phyloP scores from a whole-genome alignment of 2,888 invertebrate genomes.

The Pogonocherus hispidulus region DNA sequence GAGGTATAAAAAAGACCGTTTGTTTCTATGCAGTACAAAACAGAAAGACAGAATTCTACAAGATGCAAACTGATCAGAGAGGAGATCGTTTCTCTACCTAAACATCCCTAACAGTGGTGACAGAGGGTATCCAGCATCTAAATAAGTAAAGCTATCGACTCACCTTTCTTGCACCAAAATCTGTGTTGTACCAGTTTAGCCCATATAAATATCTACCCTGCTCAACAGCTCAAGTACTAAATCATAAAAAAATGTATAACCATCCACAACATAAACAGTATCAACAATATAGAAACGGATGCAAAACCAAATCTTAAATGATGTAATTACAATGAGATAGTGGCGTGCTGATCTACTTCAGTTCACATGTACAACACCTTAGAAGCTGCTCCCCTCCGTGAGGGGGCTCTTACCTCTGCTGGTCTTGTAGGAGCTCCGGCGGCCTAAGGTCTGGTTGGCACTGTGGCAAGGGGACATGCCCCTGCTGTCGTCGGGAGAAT shows the following conservation, averaged over 20 bases:
- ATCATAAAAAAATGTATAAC: constrained; percentile 35
- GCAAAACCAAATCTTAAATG: constrained; percentile 43
- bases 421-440: constrained; percentile 90
- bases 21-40: too few relatives aligned
- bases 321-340: constrained; percentile 34
- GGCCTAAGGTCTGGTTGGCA: constrained; percentile 77
- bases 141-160: constrained; percentile 40
- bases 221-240: constrained; percentile 26
- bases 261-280: constrained; percentile 43
- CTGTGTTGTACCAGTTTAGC: constrained; percentile 47
- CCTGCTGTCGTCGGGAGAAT: constrained; percentile 83
- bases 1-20: too few relatives aligned
- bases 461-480: constrained; percentile 81
- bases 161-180: constrained; percentile 50
- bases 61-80: background rate
- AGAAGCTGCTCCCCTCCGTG: constrained; percentile 28
- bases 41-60: background rate
- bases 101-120: constrained; percentile 1
- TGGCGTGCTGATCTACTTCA: constrained; percentile 46
- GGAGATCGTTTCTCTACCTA: constrained; percentile 21
- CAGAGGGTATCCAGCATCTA: constrained; percentile 24
- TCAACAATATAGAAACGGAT: constrained; percentile 42
- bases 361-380: constrained; percentile 46
- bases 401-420: constrained; percentile 89
- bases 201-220: constrained; percentile 36